phyloP scores from a whole-genome alignment of 2,797 vertebrate genomes.

The Psittacula echo region DNA sequence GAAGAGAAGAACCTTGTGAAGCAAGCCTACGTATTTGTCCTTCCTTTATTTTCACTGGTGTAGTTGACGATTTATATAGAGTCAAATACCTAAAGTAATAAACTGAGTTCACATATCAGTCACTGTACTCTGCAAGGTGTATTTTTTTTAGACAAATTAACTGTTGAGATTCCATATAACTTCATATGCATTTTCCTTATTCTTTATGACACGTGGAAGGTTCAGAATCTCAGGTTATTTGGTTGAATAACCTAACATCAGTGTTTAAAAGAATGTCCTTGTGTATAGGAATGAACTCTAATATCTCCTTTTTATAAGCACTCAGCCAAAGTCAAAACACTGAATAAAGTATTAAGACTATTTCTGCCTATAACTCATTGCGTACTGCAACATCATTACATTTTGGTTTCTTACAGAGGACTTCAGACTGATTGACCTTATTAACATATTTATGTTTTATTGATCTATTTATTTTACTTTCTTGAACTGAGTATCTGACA shows the following conservation, averaged over 20 bases:
- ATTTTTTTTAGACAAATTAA: background rate
- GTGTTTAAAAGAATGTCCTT: background rate
- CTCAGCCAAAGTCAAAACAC: background rate
- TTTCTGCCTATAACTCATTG: background rate
- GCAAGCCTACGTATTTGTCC: background rate
- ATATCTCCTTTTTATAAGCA: background rate
- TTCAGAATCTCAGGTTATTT: background rate
- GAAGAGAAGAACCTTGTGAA: background rate
- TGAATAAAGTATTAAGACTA: background rate
- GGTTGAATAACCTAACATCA: background rate
- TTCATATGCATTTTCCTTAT: background rate
- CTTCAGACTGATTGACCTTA: background rate
- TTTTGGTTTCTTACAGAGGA: background rate
- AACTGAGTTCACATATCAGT: background rate
- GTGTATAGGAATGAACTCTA: background rate
- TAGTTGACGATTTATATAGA: background rate
- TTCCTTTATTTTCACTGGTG: background rate
- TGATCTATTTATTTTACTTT: background rate
- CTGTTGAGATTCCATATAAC: background rate
- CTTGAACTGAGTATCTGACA: background rate
- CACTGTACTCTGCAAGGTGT: background rate
- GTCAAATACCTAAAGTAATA: background rate
- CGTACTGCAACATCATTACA: background rate
- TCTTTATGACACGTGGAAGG: background rate
- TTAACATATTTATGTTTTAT: background rate